Base-by-base conservation (phyloP, 2,888 invertebrate species). In the Chalcosyrphus nemorum region DNA sequence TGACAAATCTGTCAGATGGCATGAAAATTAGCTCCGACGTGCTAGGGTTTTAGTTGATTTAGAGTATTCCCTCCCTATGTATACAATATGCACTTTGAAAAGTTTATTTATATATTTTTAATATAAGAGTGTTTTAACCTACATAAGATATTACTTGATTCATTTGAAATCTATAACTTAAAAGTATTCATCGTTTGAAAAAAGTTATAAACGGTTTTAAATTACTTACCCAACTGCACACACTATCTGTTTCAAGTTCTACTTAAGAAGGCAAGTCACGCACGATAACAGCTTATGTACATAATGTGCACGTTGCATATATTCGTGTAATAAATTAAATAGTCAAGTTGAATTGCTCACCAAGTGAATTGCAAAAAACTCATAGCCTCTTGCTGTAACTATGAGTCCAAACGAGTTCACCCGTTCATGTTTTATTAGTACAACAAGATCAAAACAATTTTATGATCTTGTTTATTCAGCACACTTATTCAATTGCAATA, bases 391-490 rank as follows among this genome's bases (percentile, higher is more conserved):
- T n/a, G 6, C 50, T 50, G n/a, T 6, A 47, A n/a, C 24, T 15
- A 13, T 38, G n/a, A 17, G 5, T 21, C 6, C 4, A n/a, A 5
- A 47, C 21, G 21, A 45, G 2, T 45, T 7, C 29, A 29, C n/a
- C 4, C n/a, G 13, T 13, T 11, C 13, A 13, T 13, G 38, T 13
- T n/a, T 38, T 27, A 2, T n/a, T 15, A 66, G 15, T 2, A 21
- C 9, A 45, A 15, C 13, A n/a, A 27, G 43, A 41, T 38, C 43
- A 15, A 71, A 61, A 32, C 13, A 27, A 61, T 38, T 68, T 50
- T 17, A 68, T 59, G 43, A 32, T 21, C 59, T 21, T 65, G 38
- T 75, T 75, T 66, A 59, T 59, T 76, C 41, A 76, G 41, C 43
- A 41, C 41, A 50, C 15, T 21, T 57, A 29, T 59, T 19, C 15